Conservation (phyloP, 2,113 vertebrate species). For the Campylorhamphus procurvoides region DNA sequence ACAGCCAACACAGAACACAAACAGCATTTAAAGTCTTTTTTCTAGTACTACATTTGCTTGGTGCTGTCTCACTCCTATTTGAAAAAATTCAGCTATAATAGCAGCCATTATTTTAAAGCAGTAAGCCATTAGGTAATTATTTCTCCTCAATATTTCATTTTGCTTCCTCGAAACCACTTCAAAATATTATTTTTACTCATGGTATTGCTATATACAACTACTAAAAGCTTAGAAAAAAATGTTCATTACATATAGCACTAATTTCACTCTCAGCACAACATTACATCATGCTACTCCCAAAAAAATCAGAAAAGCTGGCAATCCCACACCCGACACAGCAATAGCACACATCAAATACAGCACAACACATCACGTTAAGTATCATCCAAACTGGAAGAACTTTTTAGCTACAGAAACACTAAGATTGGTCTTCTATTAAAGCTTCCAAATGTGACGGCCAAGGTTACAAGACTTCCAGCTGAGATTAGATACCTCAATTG, state of each 20-base stretch:
- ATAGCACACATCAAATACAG: not conserved
- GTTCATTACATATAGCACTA: slow-evolving; percentile 3
- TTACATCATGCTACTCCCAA: not conserved
- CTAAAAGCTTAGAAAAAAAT: not conserved
- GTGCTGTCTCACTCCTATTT: not conserved
- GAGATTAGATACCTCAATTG: not conserved
- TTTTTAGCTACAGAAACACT: not conserved
- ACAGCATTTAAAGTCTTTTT: not conserved
- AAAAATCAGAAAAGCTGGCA: not conserved
- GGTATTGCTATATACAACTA: not conserved
- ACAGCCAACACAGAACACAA: not conserved
- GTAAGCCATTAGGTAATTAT: not conserved
- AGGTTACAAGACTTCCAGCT: not conserved
- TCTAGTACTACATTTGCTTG: not conserved
- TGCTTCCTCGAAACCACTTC: slow-evolving; percentile 12
- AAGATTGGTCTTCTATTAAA: not conserved
- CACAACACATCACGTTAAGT: not conserved
- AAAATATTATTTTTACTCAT: slow-evolving; percentile 18
- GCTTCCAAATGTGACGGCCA: not conserved
- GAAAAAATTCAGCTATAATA: not conserved
- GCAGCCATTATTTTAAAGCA: not conserved
- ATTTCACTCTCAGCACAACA: not conserved
- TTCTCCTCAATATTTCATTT: not conserved
- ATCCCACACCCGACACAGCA: not conserved
- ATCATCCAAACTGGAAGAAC: not conserved